These are phyloP conservation scores for Drosophila birchii DNA, from an alignment of 2,888 invertebrate genomes.

Conservation along the genomic window DNA sequence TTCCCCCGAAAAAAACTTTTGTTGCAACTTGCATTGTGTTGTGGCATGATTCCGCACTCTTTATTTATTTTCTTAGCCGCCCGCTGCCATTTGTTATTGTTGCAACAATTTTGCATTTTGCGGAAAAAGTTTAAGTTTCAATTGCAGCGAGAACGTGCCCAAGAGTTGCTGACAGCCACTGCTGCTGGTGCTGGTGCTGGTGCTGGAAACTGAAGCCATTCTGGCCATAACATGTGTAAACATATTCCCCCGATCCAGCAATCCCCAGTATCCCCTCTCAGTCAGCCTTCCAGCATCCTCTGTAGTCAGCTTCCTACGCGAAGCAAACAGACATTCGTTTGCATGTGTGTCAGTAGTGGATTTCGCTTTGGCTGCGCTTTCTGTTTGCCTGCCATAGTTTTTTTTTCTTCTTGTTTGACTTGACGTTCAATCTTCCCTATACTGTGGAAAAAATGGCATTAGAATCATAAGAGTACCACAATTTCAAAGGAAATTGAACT, in stretches of 20 bases:
- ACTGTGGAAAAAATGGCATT: slow-evolving; percentile 12
- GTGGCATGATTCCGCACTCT: slow-evolving; percentile 41
- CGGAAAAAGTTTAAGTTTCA: slow-evolving; percentile 68
- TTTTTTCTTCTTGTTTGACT: slow-evolving; percentile 40
- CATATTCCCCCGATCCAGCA: slow-evolving; percentile 32
- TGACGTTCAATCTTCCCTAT: slow-evolving; percentile 30
- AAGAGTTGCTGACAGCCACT: slow-evolving; percentile 74
- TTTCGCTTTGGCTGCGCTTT: slow-evolving; percentile 54
- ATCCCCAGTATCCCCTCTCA: slow-evolving; percentile 1
- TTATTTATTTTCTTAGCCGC: slow-evolving; percentile 40
- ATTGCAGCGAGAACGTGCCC: slow-evolving; percentile 67
- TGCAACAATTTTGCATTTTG: slow-evolving; percentile 66
- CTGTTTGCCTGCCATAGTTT: slow-evolving; percentile 44
- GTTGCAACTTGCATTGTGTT: slow-evolving; percentile 72
- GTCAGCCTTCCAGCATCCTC: slow-evolving; percentile 14
- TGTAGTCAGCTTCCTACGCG: slow-evolving; percentile 5
- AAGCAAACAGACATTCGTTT: slow-evolving; percentile 13
- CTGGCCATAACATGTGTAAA: slow-evolving; percentile 75
- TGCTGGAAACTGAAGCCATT: slow-evolving; percentile 47
- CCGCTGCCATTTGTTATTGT: slow-evolving; percentile 61
- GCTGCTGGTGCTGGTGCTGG: slow-evolving; percentile 22
- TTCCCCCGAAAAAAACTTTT: slow-evolving; percentile 60
- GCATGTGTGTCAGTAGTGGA: slow-evolving; percentile 71
- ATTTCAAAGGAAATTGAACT: slow-evolving; percentile 2
- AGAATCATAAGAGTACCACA: neutral